Percentiles rank a stretch among this genome's conserved stretches.
Conservation (phyloP, 2,797 vertebrate species). For the Euphonia xanthogaster region DNA sequence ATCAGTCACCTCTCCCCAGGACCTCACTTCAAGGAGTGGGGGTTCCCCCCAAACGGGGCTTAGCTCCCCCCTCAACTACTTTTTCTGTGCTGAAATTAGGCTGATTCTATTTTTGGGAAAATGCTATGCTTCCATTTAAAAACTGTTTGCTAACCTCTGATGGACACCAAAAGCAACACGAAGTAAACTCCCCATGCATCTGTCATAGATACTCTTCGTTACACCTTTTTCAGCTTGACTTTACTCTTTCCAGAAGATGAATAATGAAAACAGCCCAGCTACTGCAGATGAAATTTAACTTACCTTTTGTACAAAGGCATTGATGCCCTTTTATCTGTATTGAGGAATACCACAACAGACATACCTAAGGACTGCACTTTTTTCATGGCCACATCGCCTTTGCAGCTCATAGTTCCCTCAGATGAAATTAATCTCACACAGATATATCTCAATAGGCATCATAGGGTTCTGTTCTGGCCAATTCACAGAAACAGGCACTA, state of each 20-base stretch:
- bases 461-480: not conserved
- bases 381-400: not conserved
- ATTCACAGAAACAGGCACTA: not conserved
- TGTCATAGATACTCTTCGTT: not conserved
- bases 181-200: not conserved
- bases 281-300: not conserved
- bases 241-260: not conserved
- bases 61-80: not conserved
- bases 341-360: not conserved
- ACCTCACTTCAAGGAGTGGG: not conserved
- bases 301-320: not conserved
- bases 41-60: rapidly evolving
- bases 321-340: not conserved
- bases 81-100: not conserved
- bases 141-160: not conserved
- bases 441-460: not conserved
- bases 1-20: not conserved
- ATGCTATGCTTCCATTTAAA: not conserved
- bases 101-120: not conserved
- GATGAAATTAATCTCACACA: not conserved
- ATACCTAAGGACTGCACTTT: not conserved
- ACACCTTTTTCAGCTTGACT: not conserved
- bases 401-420: not conserved
- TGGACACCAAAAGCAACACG: not conserved
- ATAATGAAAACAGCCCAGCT: not conserved